phyloP scores from a whole-genome alignment of 2,797 vertebrate species.

The Sebastes diploproa region DNA sequence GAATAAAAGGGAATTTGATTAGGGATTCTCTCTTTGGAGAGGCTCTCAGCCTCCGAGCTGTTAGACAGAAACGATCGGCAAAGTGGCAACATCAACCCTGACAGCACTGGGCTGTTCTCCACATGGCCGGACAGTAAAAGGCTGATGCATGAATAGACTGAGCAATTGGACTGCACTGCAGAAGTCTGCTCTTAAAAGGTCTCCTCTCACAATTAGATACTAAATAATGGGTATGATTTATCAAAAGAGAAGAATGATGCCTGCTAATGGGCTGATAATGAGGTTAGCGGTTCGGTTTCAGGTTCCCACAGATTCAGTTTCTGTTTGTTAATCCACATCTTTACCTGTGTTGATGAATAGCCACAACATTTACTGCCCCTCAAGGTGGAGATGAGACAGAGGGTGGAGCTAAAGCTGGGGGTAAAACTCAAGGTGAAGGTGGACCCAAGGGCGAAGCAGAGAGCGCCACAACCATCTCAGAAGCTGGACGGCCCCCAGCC shows the following conservation, averaged over 20 bases:
- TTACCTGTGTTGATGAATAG: slow-evolving; percentile 21
- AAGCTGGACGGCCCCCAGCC: slow-evolving; percentile 13
- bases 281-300: slow-evolving; percentile 2
- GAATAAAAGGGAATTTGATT: slow-evolving; percentile 84
- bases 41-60: slow-evolving; percentile 77
- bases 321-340: slow-evolving; percentile 17
- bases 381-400: slow-evolving; percentile 21
- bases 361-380: slow-evolving; percentile 1
- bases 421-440: not conserved
- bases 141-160: slow-evolving; percentile 67
- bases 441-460: not conserved
- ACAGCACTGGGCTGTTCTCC: slow-evolving; percentile 76
- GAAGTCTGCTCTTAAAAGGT: slow-evolving; percentile 44
- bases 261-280: slow-evolving; percentile 18
- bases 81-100: slow-evolving; percentile 80
- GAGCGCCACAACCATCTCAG: slow-evolving; percentile 7
- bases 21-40: slow-evolving; percentile 84
- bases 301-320: slow-evolving; percentile 18
- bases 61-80: slow-evolving; percentile 81
- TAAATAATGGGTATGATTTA: slow-evolving; percentile 13
- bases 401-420: not conserved
- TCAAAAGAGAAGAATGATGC: slow-evolving; percentile 9
- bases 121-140: slow-evolving; percentile 70
- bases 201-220: slow-evolving; percentile 41
- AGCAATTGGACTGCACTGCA: slow-evolving; percentile 69